Base-by-base conservation (phyloP, 2,888 invertebrate species). In the Matsumyia berberina region DNA sequence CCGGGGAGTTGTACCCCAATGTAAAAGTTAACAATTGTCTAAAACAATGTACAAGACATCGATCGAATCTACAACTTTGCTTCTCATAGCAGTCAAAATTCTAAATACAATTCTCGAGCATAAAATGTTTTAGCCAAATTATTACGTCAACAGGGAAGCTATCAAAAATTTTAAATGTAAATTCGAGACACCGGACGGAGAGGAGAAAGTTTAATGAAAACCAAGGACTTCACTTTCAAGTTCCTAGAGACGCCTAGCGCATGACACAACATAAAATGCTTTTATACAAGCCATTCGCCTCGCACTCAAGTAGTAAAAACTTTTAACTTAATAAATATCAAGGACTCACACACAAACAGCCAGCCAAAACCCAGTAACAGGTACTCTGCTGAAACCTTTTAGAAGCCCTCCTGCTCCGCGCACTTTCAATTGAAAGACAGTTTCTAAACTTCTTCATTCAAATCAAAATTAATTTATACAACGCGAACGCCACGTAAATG, bases 381-480 rank as follows among this genome's bases (percentile, higher is more conserved):
- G 76, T 70, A 24, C 60, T 49, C 33, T 51, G 11, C 9, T 42
- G 29, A 66, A 79, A 62, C 35, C 55, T 78, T 72, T 46, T 53
- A 62, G 46, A 60, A 64, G 9, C 17, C 35, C 11, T 12, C 11
- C 12, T 1, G 11, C 39, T 8, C 5, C 5, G 12, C 49, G 11
- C 5, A 9, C 49, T 8, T 12, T 55, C 60, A 49, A 58, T 72
- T 19, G 60, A 60, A 77, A 66, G 76, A n/a, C 51, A 44, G 51
- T 58, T n/a, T 29, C 42, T 37, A 62, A 67, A 62, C 55, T 62
- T 42, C 31, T 58, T 78, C 67, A 62, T 62, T 83, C 57, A 69
- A 83, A 74, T 79, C 79, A 79, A 74, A 83, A 73, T 79, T 69
- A 83, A 83, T 83, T 74, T 83, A 79, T 73, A 49, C 57, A 73